Percentiles rank a stretch among this genome's conserved stretches.
These are phyloP conservation scores for Platygyra sinensis DNA, from an alignment of 64 coral and sea anemone species.

Conservation along the genomic window DNA sequence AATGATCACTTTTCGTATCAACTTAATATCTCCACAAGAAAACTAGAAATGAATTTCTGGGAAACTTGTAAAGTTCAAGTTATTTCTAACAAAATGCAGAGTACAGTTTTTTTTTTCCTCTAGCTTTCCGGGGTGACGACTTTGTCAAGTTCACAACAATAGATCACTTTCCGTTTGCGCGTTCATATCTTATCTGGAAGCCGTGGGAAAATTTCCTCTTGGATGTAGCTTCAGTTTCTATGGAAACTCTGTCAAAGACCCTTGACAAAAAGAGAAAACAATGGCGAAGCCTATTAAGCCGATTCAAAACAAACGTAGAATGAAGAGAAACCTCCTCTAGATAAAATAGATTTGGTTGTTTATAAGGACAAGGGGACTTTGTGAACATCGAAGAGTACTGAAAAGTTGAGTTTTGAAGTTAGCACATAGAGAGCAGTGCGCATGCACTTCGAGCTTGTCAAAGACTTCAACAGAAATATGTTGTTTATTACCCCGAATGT, in stretches of 20 bases:
- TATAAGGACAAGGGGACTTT: neutral
- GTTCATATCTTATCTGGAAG: conserved; percentile 16
- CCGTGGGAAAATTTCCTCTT: conserved; percentile 28
- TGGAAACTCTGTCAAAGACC: neutral
- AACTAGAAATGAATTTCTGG: no score
- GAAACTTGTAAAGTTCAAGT: neutral
- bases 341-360: neutral
- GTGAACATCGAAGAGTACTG: neutral
- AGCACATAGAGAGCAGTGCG: neutral
- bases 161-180: neutral
- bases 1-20: no score
- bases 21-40: no score
- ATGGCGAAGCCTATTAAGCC: neutral
- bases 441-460: neutral
- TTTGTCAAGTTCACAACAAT: neutral
- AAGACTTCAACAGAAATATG: neutral
- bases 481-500: conserved; percentile 15
- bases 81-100: neutral
- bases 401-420: neutral
- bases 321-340: no score
- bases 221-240: neutral
- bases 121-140: neutral
- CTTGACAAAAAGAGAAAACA: conserved; percentile 10
- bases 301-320: neutral
- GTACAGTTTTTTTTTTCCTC: neutral